Evolutionary conservation across 2,888 invertebrate genomes (phyloP), one percentile per base, ranked within the genome.

Genomic region (Scotopteryx bipunctaria): DNA sequence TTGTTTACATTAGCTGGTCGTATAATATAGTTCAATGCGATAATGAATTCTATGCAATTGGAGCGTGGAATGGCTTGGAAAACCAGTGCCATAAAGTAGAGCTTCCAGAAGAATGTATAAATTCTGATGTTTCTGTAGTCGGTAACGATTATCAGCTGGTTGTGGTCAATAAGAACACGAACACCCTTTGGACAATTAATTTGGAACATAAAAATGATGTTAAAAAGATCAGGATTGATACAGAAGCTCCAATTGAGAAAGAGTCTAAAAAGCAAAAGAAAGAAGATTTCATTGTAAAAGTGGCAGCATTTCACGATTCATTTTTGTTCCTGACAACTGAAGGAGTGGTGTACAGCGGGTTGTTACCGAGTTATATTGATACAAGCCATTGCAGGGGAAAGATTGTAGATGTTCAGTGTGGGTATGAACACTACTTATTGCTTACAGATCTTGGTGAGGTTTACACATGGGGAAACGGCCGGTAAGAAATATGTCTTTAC

Each of bases 391-490:
- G 86, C 57, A 35, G 64, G 3, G 84, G 92, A 8, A 91, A 90
- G 66, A 91, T 94, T 9, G 77, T 90, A 44, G 93, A 95, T 69
- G 76, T 96, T 21, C 90, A 91, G 42, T 94, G 95, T 81, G 98
- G 98, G 0, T 93, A 94, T 76, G 97, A 97, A 74, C 97, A 98
- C 80, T 93, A 92, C 25, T 69, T 97, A 6, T 66, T 96, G 40
- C 86, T 97, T 4, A 94, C 94, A 40, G 86, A 91, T 40, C 83
- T 86, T 66, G 97, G 97, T 0, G 91, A 92, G 66, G 92, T 98
- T n/a, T 96, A 94, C 67, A 93, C 94, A 2, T 96, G 94, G 93
- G 98, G 98, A 31, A 92, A 93, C 76, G 97, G 97, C 69, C 94
- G 96, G 97, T 97, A 66, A 37, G 32, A 6, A 17, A 31, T 23